Conservation (phyloP, 1,140 invertebrate genomes). For the Temnothorax curvispinosus region DNA sequence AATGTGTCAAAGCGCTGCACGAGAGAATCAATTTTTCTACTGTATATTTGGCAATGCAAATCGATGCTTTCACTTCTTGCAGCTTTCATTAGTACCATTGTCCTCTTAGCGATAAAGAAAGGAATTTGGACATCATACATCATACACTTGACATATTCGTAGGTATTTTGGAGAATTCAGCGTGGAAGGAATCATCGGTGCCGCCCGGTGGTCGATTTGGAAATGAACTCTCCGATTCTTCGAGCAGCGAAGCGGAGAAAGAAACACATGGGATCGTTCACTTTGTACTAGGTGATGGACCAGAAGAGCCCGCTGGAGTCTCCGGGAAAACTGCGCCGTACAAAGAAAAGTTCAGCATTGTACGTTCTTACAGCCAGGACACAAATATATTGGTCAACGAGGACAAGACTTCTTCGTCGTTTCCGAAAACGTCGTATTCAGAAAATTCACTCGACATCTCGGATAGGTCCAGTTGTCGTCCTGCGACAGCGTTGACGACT, state of each 20-base stretch:
- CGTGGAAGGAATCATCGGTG: slow-evolving; percentile 84
- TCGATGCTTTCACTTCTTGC: not conserved
- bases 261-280: slow-evolving; percentile 82
- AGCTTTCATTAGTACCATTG: slow-evolving; percentile 7
- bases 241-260: slow-evolving; percentile 83
- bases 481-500: not conserved
- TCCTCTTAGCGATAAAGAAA: not conserved
- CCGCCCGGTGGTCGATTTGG: slow-evolving; percentile 72
- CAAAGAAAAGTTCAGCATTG: slow-evolving; percentile 62
- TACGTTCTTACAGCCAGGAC: slow-evolving; percentile 82
- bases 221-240: slow-evolving; percentile 77
- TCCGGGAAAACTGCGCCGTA: not conserved
- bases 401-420: slow-evolving; percentile 73
- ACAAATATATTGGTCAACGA: slow-evolving; percentile 79
- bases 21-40: not conserved
- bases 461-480: slow-evolving; percentile 33
- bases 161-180: slow-evolving; percentile 80
- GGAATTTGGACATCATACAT: slow-evolving; percentile 37
- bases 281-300: slow-evolving; percentile 80
- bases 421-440: slow-evolving; percentile 84
- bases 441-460: slow-evolving; percentile 83
- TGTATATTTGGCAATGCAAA: not conserved
- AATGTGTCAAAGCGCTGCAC: not conserved
- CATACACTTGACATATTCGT: slow-evolving; percentile 69
- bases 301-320: slow-evolving; percentile 47